Conservation (phyloP, 1,140 invertebrate species). For the Drosophila oshimai region DNA sequence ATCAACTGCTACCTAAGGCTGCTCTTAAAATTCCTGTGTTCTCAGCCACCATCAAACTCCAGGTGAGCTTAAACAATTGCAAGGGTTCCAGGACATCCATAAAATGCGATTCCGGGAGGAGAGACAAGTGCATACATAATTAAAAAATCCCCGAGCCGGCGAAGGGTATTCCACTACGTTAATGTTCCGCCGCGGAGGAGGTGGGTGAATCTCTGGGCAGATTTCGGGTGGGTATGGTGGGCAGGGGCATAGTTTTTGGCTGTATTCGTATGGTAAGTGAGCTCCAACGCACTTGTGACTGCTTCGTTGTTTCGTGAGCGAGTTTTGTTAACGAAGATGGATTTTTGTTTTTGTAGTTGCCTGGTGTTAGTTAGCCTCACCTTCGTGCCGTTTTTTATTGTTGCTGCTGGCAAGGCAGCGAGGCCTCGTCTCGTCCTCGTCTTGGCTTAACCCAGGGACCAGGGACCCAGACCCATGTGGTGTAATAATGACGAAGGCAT, state of each 20-base stretch:
- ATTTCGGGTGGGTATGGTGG: conserved; percentile 33
- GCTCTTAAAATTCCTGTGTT: not conserved
- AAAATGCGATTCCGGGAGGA: conserved; percentile 19
- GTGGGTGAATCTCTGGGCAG: conserved; percentile 30
- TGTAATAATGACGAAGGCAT: conserved; percentile 75
- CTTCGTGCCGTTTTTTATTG: conserved; percentile 65
- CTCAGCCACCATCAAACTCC: not conserved
- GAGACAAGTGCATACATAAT: conserved; percentile 44
- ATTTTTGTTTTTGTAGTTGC: conserved; percentile 44
- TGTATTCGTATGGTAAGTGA: conserved; percentile 21
- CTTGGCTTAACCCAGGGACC: no score
- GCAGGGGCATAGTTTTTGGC: conserved; percentile 25
- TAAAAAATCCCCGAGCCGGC: conserved; percentile 14
- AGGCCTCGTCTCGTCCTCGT: conserved; percentile 57
- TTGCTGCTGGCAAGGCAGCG: conserved; percentile 36
- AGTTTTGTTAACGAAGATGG: conserved; percentile 73
- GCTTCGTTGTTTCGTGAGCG: conserved; percentile 53
- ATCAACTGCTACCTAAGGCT: not conserved
- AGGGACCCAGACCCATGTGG: no score
- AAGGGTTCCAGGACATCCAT: conserved; percentile 18
- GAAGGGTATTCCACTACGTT: conserved; percentile 33
- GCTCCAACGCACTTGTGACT: conserved; percentile 59
- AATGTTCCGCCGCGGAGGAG: conserved; percentile 13
- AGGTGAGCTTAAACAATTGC: not conserved
- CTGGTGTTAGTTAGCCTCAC: conserved; percentile 44